These are phyloP conservation scores for Mus spicilegus DNA, from an alignment of 2,113 vertebrate species.

Conservation along the genomic window DNA sequence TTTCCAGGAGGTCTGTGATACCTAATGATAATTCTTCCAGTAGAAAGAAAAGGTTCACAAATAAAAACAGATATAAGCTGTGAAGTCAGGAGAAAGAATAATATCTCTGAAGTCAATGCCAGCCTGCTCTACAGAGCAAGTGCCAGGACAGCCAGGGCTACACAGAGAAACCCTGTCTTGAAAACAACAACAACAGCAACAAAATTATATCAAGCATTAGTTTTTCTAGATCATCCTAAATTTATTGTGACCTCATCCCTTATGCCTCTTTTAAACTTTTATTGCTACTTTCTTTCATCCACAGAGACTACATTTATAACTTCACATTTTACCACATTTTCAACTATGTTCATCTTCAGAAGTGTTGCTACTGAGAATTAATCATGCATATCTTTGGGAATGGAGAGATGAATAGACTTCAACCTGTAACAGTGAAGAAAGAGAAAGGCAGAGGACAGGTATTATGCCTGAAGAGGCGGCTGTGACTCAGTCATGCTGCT, in stretches of 20 bases:
- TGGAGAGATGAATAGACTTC: not conserved
- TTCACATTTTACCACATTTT: not conserved
- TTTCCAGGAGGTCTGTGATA: not conserved
- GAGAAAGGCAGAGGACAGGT: not conserved
- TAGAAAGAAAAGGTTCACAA: not conserved
- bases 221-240: not conserved
- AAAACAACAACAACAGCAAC: not conserved
- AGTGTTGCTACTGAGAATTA: not conserved
- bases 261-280: not conserved
- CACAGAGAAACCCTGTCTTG: not conserved
- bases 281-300: not conserved
- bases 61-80: not conserved
- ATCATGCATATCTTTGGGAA: not conserved
- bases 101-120: not conserved
- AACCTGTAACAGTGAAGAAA: not conserved
- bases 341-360: not conserved
- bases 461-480: not conserved
- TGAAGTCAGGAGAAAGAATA: not conserved
- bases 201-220: not conserved
- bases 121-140: not conserved
- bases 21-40: not conserved
- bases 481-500: not conserved
- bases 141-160: not conserved
- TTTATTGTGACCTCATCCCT: not conserved
- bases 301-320: not conserved